Evolutionary conservation across 2,113 vertebrate species (phyloP).

Genomic region (Carassius gibelio): DNA sequence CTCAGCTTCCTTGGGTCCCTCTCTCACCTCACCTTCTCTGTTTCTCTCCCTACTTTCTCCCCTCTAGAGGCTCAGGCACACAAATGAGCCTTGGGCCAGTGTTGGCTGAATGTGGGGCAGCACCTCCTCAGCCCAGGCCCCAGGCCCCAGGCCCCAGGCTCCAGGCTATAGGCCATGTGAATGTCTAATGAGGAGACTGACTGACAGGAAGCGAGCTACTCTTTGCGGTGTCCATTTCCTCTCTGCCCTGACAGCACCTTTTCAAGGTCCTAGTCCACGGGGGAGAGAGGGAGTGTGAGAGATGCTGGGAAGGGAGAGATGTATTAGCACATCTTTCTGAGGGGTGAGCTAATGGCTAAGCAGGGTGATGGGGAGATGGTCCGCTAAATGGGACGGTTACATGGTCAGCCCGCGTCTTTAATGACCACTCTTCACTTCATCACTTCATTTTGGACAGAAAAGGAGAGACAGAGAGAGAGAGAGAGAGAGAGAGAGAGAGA

Average conservation of each 20-base stretch:
- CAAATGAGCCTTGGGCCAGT: conserved; percentile 67
- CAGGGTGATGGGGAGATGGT: conserved; percentile 24
- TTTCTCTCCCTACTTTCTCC: conserved; percentile 46
- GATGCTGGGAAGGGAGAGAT: neutral
- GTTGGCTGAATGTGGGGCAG: conserved; percentile 38
- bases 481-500: neutral
- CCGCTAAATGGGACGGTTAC: neutral
- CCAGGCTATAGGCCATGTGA: conserved; percentile 16
- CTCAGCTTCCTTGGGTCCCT: conserved; percentile 53
- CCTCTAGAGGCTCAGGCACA: conserved; percentile 67
- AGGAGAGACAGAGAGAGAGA: neutral
- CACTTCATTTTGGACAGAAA: neutral
- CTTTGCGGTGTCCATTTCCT: neutral
- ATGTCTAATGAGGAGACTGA: conserved; percentile 25
- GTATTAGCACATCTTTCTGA: conserved; percentile 31
- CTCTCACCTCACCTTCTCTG: conserved; percentile 15
- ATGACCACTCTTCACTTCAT: conserved; percentile 22
- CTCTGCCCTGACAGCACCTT: conserved; percentile 60
- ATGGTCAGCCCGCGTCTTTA: neutral
- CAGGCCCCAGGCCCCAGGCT: neutral
- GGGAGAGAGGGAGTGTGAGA: neutral
- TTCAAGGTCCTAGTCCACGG: conserved; percentile 13
- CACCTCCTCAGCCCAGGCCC: conserved; percentile 21
- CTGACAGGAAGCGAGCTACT: neutral
- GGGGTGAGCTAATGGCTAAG: neutral